These are phyloP conservation scores for Odontophorus gujanensis DNA, from an alignment of 2,113 vertebrate genomes.

Conservation along the genomic window DNA sequence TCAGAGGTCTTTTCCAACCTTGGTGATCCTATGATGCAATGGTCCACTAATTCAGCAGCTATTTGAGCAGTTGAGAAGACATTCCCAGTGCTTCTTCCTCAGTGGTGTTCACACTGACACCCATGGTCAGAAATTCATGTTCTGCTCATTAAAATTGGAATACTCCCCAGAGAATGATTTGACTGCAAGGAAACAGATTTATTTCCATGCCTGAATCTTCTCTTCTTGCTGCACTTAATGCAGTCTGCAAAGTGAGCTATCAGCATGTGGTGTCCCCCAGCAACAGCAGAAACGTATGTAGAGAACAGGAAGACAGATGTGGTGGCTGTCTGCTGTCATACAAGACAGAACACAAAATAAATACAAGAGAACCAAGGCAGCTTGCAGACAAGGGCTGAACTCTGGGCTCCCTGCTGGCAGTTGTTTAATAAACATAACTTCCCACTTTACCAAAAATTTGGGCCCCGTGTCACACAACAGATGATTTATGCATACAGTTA, in stretches of 20 bases:
- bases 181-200: neutral
- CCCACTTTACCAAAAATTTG: neutral
- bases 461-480: neutral
- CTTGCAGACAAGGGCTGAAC: neutral
- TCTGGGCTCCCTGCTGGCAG: neutral
- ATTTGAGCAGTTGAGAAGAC: accelerated
- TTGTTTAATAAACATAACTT: neutral
- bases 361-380: neutral
- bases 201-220: neutral
- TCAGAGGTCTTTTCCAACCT: no score
- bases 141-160: neutral
- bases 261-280: neutral
- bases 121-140: neutral
- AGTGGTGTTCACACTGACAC: neutral
- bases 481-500: neutral
- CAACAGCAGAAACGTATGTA: neutral
- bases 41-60: neutral
- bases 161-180: neutral
- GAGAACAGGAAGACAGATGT: neutral
- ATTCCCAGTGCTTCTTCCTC: neutral
- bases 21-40: no score
- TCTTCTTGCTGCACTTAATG: neutral
- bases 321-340: neutral
- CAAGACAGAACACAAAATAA: neutral
- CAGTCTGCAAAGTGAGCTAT: neutral